A percentile compares a stretch with the other conserved stretches of the same genome.
Conservation (phyloP, 1,140 invertebrate species). For the Brachionus manjavacas region DNA sequence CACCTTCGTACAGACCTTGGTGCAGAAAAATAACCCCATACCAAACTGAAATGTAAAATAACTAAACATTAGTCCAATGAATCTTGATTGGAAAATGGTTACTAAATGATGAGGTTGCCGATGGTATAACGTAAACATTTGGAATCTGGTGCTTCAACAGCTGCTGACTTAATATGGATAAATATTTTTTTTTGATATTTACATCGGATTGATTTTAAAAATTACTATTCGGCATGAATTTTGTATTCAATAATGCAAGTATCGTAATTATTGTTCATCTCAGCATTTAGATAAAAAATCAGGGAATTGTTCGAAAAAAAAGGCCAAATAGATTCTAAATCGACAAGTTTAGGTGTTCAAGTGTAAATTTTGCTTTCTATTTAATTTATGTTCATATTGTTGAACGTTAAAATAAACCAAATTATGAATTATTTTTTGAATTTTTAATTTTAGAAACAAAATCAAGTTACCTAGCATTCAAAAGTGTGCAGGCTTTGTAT, state of each 20-base stretch:
- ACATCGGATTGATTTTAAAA: background rate
- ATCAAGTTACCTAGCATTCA: background rate
- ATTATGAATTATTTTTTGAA: background rate
- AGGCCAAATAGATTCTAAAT: background rate
- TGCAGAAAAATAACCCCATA: slow-evolving; percentile 85
- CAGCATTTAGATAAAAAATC: background rate
- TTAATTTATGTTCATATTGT: background rate
- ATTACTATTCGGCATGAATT: slow-evolving; percentile 40
- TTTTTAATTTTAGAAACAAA: background rate
- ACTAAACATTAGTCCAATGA: slow-evolving; percentile 21
- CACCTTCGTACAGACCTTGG: slow-evolving; percentile 77
- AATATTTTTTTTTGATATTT: background rate
- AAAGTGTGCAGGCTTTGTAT: background rate
- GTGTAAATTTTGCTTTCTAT: background rate
- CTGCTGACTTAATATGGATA: slow-evolving; percentile 65
- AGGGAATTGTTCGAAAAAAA: background rate
- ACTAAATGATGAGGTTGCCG: slow-evolving; percentile 64
- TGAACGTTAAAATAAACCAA: background rate
- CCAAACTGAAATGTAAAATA: slow-evolving; percentile 69
- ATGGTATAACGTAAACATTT: slow-evolving; percentile 85
- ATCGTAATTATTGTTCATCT: slow-evolving; percentile 39
- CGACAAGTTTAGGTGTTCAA: background rate
- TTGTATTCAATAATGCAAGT: slow-evolving; percentile 37
- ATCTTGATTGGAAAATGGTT: slow-evolving; percentile 46
- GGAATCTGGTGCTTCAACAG: slow-evolving; percentile 74